Evolutionary conservation across 2,797 vertebrate genomes (phyloP), one percentile per base, ranked within the genome.

Genomic region (Cuculus canorus): DNA sequence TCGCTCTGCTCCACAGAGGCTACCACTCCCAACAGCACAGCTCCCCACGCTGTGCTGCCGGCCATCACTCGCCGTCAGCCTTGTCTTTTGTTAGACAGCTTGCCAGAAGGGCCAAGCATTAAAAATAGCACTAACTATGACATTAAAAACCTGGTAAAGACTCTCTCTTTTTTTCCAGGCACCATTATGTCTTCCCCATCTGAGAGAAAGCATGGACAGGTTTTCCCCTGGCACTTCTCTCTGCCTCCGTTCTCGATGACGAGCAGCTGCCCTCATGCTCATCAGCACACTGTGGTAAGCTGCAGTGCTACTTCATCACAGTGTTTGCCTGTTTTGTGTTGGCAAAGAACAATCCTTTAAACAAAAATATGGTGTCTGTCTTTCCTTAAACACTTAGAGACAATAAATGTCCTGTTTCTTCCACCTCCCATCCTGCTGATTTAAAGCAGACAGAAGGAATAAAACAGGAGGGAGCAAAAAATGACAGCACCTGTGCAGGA

Each of bases 71-170:
- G 27, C 33, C 69, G 25, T 16, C 76, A 68, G 22, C 47, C 17
- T 43, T 5, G 0, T 19, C 57, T 68, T 64, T 10, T 8, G 5
- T 13, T 5, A 77, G 28, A 53, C 9, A 0, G 0, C 60, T 39
- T 13, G 14, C 30, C 72, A 69, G 35, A 72, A 45, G 0, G 7
- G 32, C 48, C 25, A 32, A 3, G 21, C 0, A 0, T 63, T 66
- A 79, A 82, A 79, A 43, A 72, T 9, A 95, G 69, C n/a, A 41
- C 48, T 88, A 83, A 54, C 13, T 24, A 24, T 8, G 43, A 60
- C 57, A 48, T 27, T 3, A 65, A 52, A 65, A 35, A 10, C 12
- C 47, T 54, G 32, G 13, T 17, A 56, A 50, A 28, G 12, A 54
- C 25, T 56, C 16, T 53, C 23, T n/a, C 2, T 53, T 85, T 81